Evolutionary conservation across 2,888 invertebrate species (phyloP).

Genomic region (Callyntrura sp.): DNA sequence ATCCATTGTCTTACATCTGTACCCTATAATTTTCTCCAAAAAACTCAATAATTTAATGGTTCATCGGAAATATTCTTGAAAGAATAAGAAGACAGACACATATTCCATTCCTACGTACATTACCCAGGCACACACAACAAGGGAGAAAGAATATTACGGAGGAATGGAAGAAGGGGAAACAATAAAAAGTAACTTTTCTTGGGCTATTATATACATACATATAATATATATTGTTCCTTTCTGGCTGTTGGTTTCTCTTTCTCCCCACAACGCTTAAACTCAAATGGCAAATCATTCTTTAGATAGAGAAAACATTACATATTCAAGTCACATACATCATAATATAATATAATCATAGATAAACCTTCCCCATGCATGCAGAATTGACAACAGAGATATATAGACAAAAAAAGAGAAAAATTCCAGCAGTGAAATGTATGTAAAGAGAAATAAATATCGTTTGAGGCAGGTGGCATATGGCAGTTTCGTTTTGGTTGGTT

Average conservation of each 20-base stretch:
- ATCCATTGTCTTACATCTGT: slow-evolving; percentile 83
- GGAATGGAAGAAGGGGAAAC: slow-evolving; percentile 66
- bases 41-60: slow-evolving; percentile 84
- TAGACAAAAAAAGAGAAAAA: not conserved
- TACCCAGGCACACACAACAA: not conserved
- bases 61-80: slow-evolving; percentile 84
- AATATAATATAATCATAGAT: not conserved
- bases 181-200: slow-evolving; percentile 57
- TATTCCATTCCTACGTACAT: slow-evolving; percentile 6
- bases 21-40: slow-evolving; percentile 84
- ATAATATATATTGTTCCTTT: slow-evolving; percentile 12
- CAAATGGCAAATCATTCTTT: slow-evolving; percentile 6
- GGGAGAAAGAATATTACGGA: slow-evolving; percentile 60
- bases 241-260: not conserved
- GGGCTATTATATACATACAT: slow-evolving; percentile 20
- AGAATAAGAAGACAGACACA: slow-evolving; percentile 50
- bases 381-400: not conserved
- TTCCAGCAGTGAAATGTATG: not conserved
- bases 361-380: not conserved
- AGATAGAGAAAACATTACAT: not conserved
- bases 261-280: not conserved
- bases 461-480: slow-evolving; percentile 49
- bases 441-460: slow-evolving; percentile 9
- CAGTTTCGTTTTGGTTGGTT: slow-evolving; percentile 20
- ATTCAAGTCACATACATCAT: slow-evolving; percentile 33